phyloP scores from a whole-genome alignment of 2,113 vertebrate genomes.

The Miniopterus natalensis region DNA sequence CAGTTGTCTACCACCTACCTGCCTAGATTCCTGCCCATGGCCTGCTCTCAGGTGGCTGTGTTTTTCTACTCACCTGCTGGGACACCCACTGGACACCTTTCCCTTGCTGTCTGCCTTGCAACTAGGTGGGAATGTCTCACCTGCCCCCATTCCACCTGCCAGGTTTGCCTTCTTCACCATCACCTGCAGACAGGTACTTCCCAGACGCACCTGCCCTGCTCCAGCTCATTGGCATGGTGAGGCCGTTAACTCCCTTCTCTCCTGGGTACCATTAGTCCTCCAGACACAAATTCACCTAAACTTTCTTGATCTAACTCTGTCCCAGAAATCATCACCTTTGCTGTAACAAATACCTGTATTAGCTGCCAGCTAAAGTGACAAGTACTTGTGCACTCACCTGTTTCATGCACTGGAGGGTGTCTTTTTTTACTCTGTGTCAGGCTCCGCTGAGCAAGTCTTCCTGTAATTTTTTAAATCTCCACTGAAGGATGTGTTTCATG shows the following conservation, averaged over 20 bases:
- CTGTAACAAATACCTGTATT: neutral
- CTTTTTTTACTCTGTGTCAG: neutral
- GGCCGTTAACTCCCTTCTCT: neutral
- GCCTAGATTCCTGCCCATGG: neutral
- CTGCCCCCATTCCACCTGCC: neutral
- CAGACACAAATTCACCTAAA: neutral
- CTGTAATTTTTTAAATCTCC: neutral
- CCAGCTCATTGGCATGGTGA: neutral
- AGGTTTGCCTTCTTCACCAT: neutral
- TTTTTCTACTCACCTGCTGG: neutral
- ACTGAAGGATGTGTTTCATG: neutral
- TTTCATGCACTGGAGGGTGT: neutral
- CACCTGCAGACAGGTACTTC: neutral
- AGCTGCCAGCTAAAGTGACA: neutral
- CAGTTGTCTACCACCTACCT: neutral
- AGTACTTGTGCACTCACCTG: rapidly evolving
- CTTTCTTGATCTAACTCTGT: neutral
- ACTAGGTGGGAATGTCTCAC: neutral
- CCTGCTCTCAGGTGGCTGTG: neutral
- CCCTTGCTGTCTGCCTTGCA: neutral
- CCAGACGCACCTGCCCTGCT: neutral
- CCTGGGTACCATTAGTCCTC: neutral
- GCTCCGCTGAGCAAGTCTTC: neutral
- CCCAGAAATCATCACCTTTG: neutral
- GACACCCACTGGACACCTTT: neutral